These are phyloP conservation scores for Apamea epomidion DNA, from an alignment of 2,888 invertebrate species.

Conservation along the genomic window DNA sequence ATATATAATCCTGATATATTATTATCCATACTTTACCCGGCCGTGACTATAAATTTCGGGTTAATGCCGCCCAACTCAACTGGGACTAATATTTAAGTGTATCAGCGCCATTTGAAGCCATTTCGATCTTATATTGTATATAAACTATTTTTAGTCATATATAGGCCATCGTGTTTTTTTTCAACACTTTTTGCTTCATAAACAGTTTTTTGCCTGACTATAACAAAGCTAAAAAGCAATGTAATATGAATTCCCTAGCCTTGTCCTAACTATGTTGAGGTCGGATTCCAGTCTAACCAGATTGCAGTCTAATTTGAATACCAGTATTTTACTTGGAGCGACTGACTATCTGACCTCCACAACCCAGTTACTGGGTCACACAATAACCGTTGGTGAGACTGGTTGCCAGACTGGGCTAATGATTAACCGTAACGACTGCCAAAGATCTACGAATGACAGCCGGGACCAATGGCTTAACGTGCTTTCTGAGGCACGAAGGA, in stretches of 20 bases:
- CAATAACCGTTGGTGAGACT: background rate
- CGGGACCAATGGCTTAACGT: background rate
- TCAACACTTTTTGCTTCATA: background rate
- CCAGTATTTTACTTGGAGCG: background rate
- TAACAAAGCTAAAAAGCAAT: background rate
- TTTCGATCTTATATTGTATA: slow-evolving; percentile 38
- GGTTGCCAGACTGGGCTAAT: background rate
- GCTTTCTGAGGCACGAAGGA: no score
- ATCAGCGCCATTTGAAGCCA: slow-evolving; percentile 54
- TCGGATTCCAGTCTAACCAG: background rate
- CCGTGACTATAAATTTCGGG: slow-evolving; percentile 52
- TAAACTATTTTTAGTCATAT: slow-evolving; percentile 16
- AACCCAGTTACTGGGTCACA: background rate
- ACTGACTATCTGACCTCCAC: background rate
- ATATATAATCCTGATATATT: slow-evolving; percentile 65
- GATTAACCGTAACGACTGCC: background rate
- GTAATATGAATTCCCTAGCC: no score
- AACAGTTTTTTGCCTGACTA: background rate
- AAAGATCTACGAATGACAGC: background rate
- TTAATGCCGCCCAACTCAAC: slow-evolving; percentile 60
- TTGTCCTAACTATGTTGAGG: rapidly evolving
- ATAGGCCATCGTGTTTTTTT: slow-evolving; percentile 7
- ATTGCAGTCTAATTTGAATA: background rate
- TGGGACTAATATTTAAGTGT: slow-evolving; percentile 63
- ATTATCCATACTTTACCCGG: slow-evolving; percentile 60